These are phyloP conservation scores for Dolichallabes microphthalmus DNA, from an alignment of 2,113 vertebrate species.

Conservation along the genomic window DNA sequence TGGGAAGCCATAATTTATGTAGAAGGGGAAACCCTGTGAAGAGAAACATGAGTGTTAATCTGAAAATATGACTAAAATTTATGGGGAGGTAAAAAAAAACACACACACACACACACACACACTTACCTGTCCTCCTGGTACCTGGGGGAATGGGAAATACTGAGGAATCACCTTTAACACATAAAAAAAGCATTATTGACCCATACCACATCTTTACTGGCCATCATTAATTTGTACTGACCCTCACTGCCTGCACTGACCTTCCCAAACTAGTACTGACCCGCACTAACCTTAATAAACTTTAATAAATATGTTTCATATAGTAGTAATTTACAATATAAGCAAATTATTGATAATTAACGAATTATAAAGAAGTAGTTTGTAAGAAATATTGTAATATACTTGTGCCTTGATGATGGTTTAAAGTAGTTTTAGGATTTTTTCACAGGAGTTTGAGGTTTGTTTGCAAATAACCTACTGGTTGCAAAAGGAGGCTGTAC, in stretches of 20 bases:
- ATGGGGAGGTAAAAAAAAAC: neutral
- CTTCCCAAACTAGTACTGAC: neutral
- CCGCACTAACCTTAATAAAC: neutral
- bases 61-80: neutral
- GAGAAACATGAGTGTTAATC: neutral
- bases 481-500: slow-evolving; percentile 46
- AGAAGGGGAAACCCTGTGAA: slow-evolving; percentile 68
- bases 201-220: too few relatives aligned
- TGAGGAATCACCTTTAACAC: slow-evolving; percentile 61
- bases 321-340: neutral
- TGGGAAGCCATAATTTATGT: slow-evolving; percentile 67
- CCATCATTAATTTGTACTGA: neutral
- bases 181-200: neutral
- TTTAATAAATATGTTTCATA: neutral
- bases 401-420: too few relatives aligned
- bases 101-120: slow-evolving; percentile 4
- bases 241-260: neutral
- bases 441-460: neutral
- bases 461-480: neutral
- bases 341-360: neutral
- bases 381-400: neutral
- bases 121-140: slow-evolving; percentile 65
- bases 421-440: neutral
- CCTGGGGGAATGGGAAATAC: slow-evolving; percentile 64
- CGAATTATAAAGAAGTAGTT: neutral